Evolutionary conservation across 2,888 invertebrate species (phyloP).

Genomic region (Balanococcus diminutus): DNA sequence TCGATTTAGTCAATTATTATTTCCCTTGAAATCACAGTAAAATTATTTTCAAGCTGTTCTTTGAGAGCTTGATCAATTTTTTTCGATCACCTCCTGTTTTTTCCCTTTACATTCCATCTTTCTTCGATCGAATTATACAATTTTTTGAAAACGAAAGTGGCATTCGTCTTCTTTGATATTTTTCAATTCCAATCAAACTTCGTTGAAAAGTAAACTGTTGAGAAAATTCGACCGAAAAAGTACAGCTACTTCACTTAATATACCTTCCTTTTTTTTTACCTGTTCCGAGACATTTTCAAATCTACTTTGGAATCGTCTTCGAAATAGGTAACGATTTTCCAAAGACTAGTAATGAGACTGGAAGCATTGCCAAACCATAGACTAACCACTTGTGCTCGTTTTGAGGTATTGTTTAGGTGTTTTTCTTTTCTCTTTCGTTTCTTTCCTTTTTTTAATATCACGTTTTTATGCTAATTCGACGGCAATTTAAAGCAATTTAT

Average conservation of each 20-base stretch:
- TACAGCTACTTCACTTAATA: background rate
- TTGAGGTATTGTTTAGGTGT: background rate
- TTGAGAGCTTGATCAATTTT: no score
- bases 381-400: background rate
- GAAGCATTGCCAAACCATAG: conserved; percentile 9
- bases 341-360: background rate
- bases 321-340: background rate
- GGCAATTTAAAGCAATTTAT: conserved; percentile 41
- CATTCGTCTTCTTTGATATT: no score
- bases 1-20: no score
- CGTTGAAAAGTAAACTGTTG: no score
- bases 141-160: no score
- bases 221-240: background rate
- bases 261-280: background rate
- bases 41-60: no score
- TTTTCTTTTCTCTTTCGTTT: background rate
- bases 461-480: conserved; percentile 48
- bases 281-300: background rate
- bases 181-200: no score
- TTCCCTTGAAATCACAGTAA: no score
- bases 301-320: background rate
- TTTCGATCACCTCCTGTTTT: no score
- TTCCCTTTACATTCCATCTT: no score
- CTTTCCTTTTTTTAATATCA: conserved; percentile 20
- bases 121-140: no score